These are phyloP conservation scores for Drosophila parvula DNA, from an alignment of 1,140 invertebrate genomes.

Conservation along the genomic window DNA sequence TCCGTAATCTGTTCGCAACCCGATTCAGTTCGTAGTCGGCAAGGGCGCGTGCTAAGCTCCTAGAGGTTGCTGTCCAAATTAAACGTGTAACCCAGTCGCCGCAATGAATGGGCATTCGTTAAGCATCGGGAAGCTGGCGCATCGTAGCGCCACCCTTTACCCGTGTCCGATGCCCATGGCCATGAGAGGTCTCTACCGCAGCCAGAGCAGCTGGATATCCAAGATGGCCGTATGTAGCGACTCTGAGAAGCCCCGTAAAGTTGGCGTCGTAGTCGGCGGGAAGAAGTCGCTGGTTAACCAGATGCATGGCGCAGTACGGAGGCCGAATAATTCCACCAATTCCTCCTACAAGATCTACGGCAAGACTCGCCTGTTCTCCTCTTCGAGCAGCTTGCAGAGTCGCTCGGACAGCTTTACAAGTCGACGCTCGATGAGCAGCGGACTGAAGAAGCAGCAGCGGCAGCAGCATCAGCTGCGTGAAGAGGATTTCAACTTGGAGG, in stretches of 20 bases:
- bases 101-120: conserved; percentile 22
- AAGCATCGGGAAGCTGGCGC: conserved; percentile 23
- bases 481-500: background rate
- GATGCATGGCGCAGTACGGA: conserved; percentile 46
- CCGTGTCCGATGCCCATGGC: background rate
- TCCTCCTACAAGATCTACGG: conserved; percentile 51
- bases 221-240: too few relatives aligned
- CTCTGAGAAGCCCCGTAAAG: conserved; percentile 19
- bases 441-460: background rate
- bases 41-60: background rate
- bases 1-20: too few relatives aligned
- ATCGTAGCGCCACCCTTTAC: conserved; percentile 4
- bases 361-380: conserved; percentile 31
- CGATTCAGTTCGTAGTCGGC: background rate
- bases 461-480: background rate
- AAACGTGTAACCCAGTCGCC: background rate
- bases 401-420: background rate
- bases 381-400: conserved; percentile 28
- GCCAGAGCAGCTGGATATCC: background rate
- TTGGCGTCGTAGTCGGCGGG: conserved; percentile 56
- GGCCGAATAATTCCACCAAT: background rate
- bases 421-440: conserved; percentile 13
- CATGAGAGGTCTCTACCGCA: conserved; percentile 6
- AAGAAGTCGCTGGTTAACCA: conserved; percentile 61
- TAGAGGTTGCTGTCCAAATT: conserved; percentile 26